Base-by-base conservation (phyloP, 2,113 vertebrate genomes). In the Paracanthobrama guichenoti region DNA sequence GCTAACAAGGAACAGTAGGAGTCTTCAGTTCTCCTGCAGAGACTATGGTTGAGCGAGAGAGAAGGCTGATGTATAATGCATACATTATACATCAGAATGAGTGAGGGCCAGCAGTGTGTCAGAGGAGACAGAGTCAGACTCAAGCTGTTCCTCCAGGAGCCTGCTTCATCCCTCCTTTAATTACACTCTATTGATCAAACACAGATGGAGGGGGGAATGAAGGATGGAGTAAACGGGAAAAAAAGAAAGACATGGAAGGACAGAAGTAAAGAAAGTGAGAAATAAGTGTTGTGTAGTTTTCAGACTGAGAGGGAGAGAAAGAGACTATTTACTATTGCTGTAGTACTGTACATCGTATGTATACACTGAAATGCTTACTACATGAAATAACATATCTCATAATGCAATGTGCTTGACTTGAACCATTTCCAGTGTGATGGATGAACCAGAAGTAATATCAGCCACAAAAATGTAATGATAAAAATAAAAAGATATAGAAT, bases 61-160 rank as follows among this genome's bases (percentile, higher is more conserved):
- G 55, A 62, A 55, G 16, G 72, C n/a, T 75, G 60, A 85, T 85
- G 84, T 73, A 71, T 82, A 86, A 82, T 86, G 60, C 73, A 82
- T 62, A 84, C 42, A 84, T 76, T 66, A 76, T 66, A 53, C 44
- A 77, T 76, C 46, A 67, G 85, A 82, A 74, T 77, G 79, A 67
- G 79, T 82, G 79, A 69, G 50, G 79, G 72, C 72, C 57, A 67
- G 48, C 79, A 86, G 85, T 76, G 85, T 82, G 79, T 86, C 84
- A 85, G 84, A 85, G 83, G 83, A 84, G 83, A 84, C 74, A 55
- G 84, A 79, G 75, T 85, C 76, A 24, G 76, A 74, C 71, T 86
- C 79, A 76, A 39, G 80, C 59, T 46, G 79, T 67, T 86, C 79
- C 59, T 81, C 46, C 35, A 86, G 79, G 79, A 86, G 79, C 50